Percentiles rank a stretch among this genome's conserved stretches.
Conservation (phyloP, 2,113 vertebrate species). For the Capreolus pygargus region DNA sequence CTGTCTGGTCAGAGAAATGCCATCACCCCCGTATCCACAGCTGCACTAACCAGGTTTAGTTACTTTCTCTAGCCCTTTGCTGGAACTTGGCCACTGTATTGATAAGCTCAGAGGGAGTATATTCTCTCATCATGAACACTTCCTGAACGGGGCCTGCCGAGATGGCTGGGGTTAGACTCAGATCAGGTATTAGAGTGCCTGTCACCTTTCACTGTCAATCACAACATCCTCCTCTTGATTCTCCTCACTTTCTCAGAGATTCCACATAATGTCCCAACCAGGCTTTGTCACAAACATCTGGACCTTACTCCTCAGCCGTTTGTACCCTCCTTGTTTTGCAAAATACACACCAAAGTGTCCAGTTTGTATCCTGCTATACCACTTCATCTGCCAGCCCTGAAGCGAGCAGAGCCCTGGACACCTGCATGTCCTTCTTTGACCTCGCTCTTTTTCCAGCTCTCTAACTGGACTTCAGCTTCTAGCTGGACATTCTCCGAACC, state of each 20-base stretch:
- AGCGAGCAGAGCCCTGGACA: neutral
- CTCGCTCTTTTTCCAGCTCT: neutral
- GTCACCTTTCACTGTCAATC: neutral
- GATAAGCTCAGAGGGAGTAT: neutral
- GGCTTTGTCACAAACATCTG: neutral
- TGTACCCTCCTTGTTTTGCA: neutral
- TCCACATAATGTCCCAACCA: neutral
- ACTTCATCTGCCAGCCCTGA: neutral
- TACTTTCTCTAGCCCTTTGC: neutral
- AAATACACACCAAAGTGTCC: neutral
- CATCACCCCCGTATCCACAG: neutral
- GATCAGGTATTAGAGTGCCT: neutral
- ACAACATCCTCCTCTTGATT: neutral
- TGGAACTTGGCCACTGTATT: neutral
- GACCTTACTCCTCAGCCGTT: neutral
- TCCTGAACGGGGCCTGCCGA: neutral
- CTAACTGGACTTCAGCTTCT: neutral
- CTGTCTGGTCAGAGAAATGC: neutral
- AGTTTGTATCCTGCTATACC: neutral
- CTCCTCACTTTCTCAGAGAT: neutral
- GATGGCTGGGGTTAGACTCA: neutral
- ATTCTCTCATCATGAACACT: neutral
- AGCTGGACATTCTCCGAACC: neutral
- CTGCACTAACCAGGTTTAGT: neutral
- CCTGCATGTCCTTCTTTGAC: neutral